Evolutionary conservation across 1,140 invertebrate species (phyloP).

Genomic region (Micrasema longulum): DNA sequence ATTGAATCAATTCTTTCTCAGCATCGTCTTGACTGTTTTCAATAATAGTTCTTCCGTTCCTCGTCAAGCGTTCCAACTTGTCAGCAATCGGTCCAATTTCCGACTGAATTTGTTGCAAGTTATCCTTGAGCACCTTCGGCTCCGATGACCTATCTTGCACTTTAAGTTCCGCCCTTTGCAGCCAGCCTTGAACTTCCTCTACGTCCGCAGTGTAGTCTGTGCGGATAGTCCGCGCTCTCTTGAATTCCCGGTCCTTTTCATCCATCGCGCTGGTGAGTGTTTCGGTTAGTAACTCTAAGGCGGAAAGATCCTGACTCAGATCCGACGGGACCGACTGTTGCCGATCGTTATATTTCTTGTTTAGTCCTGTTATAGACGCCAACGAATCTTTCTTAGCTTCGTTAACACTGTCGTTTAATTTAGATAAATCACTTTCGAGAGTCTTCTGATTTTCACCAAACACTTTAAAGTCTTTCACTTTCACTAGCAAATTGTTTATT

Average conservation of each 20-base stretch:
- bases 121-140: conserved; percentile 81
- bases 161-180: conserved; percentile 83
- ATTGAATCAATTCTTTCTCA: conserved; percentile 81
- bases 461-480: conserved; percentile 77
- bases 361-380: conserved; percentile 73
- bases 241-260: conserved; percentile 87
- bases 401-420: conserved; percentile 66
- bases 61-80: conserved; percentile 81
- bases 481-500: conserved; percentile 72
- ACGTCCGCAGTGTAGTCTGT: conserved; percentile 84
- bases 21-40: conserved; percentile 82
- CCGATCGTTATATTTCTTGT: conserved; percentile 76
- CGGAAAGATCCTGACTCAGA: conserved; percentile 79
- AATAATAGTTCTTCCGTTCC: conserved; percentile 81
- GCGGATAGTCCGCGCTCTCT: conserved; percentile 83
- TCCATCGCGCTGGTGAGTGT: conserved; percentile 82
- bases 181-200: conserved; percentile 85
- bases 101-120: conserved; percentile 79
- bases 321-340: conserved; percentile 80
- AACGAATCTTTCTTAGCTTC: conserved; percentile 70
- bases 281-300: conserved; percentile 84
- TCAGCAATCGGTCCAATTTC: conserved; percentile 80
- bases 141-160: conserved; percentile 84
- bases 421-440: conserved; percentile 68
- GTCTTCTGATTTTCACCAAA: conserved; percentile 76